Percentiles rank a stretch among this genome's conserved stretches.
phyloP scores from a whole-genome alignment of 2,888 invertebrate species.

The Lycocerus yunnanus region DNA sequence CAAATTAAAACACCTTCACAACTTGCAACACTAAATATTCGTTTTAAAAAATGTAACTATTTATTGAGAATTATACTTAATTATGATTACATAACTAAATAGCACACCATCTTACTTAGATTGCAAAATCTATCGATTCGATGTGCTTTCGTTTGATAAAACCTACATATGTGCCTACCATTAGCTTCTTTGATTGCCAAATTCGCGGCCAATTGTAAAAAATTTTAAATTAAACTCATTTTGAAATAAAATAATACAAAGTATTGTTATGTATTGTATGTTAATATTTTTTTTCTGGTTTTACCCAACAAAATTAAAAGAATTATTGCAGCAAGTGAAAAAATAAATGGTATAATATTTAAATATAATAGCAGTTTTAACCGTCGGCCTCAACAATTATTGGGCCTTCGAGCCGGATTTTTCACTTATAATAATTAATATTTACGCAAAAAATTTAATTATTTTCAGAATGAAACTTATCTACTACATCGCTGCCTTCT shows the following conservation, averaged over 20 bases:
- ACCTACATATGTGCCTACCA: background rate
- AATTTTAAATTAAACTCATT: background rate
- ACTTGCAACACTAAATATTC: background rate
- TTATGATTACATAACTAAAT: background rate
- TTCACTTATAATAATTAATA: background rate
- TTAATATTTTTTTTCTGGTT: background rate
- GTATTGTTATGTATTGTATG: background rate
- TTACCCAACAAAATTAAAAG: background rate
- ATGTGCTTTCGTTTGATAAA: background rate
- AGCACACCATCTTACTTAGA: background rate
- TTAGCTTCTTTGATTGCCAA: background rate
- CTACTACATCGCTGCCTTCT: slow-evolving; percentile 32
- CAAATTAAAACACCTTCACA: background rate
- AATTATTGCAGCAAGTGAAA: background rate
- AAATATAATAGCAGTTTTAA: background rate
- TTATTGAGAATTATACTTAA: background rate
- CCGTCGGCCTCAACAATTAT: background rate
- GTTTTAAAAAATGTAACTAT: background rate
- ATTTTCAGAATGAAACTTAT: slow-evolving; percentile 41
- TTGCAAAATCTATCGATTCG: background rate
- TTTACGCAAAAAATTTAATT: slow-evolving; percentile 8
- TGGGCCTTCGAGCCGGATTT: background rate
- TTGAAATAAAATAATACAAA: background rate
- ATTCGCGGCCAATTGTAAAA: background rate
- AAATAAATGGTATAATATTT: background rate